Conservation (phyloP, 2,113 vertebrate species). For the Ornithorhynchus anatinus region DNA sequence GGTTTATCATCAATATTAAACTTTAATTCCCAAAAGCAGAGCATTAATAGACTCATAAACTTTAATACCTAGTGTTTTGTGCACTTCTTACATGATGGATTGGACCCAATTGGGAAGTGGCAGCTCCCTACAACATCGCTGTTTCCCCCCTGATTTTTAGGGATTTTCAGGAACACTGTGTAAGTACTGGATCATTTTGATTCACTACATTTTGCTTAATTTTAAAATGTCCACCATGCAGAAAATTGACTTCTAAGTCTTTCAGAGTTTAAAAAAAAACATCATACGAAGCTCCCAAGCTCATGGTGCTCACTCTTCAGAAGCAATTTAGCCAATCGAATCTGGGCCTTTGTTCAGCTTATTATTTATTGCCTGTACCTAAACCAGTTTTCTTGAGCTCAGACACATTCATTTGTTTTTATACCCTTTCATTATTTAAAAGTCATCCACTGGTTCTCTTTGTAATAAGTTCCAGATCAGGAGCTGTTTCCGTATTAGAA, state of each 20-base stretch:
- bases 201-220: conserved; percentile 5
- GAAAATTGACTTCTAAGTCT: conserved; percentile 40
- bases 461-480: not conserved
- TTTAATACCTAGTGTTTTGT: conserved; percentile 63
- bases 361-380: conserved; percentile 11
- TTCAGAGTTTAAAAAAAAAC: conserved; percentile 39
- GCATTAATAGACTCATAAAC: conserved; percentile 76
- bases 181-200: not conserved
- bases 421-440: not conserved
- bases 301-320: not conserved
- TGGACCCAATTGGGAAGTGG: conserved; percentile 10
- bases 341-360: not conserved
- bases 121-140: not conserved
- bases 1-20: conserved; percentile 77
- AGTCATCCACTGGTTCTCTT: not conserved
- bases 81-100: conserved; percentile 40
- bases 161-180: conserved; percentile 29
- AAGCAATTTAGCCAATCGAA: not conserved
- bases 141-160: conserved; percentile 11
- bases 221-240: conserved; percentile 22
- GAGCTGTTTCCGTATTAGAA: not conserved
- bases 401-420: not conserved
- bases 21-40: conserved; percentile 72
- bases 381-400: not conserved
- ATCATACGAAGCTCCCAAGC: not conserved